Conservation (phyloP, 2,797 vertebrate genomes). For the Sandelia bainsii region DNA sequence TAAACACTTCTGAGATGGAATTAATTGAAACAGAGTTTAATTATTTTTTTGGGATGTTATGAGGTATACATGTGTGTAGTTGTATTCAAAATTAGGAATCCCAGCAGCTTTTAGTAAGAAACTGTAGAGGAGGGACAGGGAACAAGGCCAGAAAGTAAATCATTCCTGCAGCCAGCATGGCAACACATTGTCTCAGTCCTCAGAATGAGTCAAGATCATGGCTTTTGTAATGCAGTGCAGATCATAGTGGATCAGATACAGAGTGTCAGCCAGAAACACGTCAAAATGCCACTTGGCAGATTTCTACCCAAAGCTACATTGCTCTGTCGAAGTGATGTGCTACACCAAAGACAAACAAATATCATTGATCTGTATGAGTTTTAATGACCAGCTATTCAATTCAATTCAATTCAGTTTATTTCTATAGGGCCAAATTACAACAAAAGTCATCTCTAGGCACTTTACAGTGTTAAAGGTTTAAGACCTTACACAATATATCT, state of each 20-base stretch:
- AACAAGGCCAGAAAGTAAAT: conserved; percentile 13
- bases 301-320: conserved; percentile 14
- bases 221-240: background rate
- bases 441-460: too few species aligned
- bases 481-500: too few species aligned
- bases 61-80: background rate
- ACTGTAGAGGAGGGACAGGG: conserved; percentile 12
- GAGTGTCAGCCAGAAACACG: conserved; percentile 21
- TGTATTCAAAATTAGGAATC: background rate
- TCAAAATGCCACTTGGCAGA: conserved; percentile 29
- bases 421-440: too few species aligned
- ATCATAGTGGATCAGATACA: background rate
- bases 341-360: conserved; percentile 4
- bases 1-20: too few species aligned
- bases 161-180: conserved; percentile 1
- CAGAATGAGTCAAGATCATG: conserved; percentile 3
- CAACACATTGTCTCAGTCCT: conserved; percentile 6
- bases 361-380: background rate
- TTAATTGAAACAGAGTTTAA: background rate
- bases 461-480: too few species aligned
- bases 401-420: too few species aligned
- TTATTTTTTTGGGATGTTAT: background rate
- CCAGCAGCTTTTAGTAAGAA: conserved; percentile 8
- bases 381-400: too few species aligned
- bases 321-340: conserved; percentile 22